Evolutionary conservation across 2,888 invertebrate species (phyloP).

Genomic region (Automeris io): DNA sequence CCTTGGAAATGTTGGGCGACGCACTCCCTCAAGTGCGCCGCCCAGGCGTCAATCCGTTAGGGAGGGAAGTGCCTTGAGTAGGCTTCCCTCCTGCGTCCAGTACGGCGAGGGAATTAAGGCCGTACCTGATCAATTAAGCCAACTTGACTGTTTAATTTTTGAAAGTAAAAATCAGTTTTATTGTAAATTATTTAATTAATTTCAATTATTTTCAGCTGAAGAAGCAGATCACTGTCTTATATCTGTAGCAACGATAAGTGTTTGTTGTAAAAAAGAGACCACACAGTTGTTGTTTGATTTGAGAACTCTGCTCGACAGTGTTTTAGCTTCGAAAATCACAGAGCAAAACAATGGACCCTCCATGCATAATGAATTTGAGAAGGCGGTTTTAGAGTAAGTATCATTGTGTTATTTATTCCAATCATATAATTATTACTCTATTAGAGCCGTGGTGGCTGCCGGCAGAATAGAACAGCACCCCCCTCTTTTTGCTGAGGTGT

Average conservation of each 20-base stretch:
- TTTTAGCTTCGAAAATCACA: conserved; percentile 51
- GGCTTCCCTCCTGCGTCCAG: too few relatives aligned
- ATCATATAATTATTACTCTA: background rate
- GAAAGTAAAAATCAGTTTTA: too few relatives aligned
- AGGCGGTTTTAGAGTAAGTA: conserved; percentile 57
- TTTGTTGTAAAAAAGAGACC: conserved; percentile 41
- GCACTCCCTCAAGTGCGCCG: too few relatives aligned
- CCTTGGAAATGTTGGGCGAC: too few relatives aligned
- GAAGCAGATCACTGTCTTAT: conserved; percentile 34
- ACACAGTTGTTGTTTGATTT: conserved; percentile 45
- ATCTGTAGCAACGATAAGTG: conserved; percentile 41
- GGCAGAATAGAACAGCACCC: too few relatives aligned
- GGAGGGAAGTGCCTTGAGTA: too few relatives aligned
- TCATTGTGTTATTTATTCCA: background rate
- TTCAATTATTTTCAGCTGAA: conserved; percentile 24
- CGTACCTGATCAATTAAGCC: too few relatives aligned
- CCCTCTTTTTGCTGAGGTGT: too few relatives aligned
- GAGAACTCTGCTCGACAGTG: conserved; percentile 50
- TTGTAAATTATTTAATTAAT: background rate
- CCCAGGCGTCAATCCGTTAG: too few relatives aligned
- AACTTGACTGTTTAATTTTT: too few relatives aligned
- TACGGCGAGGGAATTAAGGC: too few relatives aligned
- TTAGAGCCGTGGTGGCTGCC: too few relatives aligned
- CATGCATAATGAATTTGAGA: conserved; percentile 40
- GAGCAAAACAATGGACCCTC: conserved; percentile 19